Conservation (phyloP, 2,888 invertebrate species). For the Pomacea canaliculata region DNA sequence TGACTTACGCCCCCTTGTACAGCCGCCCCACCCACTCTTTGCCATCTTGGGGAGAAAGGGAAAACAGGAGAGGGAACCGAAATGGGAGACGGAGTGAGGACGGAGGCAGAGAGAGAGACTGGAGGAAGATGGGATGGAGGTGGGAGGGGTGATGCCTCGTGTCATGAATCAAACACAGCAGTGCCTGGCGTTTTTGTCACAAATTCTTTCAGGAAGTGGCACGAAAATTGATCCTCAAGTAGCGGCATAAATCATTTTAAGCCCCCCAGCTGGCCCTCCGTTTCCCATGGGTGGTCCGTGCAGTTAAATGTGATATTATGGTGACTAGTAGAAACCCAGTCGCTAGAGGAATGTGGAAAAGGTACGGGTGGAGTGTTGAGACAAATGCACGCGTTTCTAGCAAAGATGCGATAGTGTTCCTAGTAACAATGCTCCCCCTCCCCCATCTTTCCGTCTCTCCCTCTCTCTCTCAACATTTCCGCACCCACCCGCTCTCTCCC, state of each 20-base stretch:
- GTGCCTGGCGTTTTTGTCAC: constrained; percentile 26
- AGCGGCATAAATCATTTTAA: constrained; percentile 17
- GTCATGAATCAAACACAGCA: constrained; percentile 23
- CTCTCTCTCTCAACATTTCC: too few species aligned
- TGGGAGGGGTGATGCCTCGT: background rate
- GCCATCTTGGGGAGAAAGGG: background rate
- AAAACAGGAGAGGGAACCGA: background rate
- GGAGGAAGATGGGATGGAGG: background rate
- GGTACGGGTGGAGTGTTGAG: background rate
- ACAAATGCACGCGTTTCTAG: too few species aligned
- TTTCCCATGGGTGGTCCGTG: constrained; percentile 20
- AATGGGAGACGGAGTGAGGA: background rate
- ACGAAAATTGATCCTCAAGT: constrained; percentile 26
- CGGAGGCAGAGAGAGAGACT: background rate
- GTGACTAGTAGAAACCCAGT: background rate
- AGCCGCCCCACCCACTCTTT: background rate
- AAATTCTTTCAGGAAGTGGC: constrained; percentile 24
- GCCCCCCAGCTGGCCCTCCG: constrained; percentile 6
- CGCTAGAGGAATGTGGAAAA: background rate
- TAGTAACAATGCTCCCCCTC: too few species aligned
- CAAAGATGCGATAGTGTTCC: too few species aligned
- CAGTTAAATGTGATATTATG: constrained; percentile 20
- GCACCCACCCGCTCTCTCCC: too few species aligned
- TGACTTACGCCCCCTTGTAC: too few species aligned
- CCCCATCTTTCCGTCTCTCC: too few species aligned